Evolutionary conservation across 2,888 invertebrate species (phyloP), one percentile per base, ranked within the genome.

Genomic region (Heteromurus nitidus): DNA sequence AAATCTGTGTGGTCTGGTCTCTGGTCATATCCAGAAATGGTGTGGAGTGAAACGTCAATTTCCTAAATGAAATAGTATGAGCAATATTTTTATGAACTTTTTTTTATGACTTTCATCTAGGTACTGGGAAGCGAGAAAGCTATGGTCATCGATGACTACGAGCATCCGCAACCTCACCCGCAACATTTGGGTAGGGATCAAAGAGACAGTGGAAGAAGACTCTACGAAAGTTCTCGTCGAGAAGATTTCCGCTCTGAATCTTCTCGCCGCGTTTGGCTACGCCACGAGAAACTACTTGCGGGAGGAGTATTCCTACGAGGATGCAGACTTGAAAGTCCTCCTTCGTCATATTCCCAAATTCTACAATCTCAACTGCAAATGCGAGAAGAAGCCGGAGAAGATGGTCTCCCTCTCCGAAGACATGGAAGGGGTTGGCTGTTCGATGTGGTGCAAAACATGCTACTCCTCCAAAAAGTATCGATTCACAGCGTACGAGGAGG

Each of bases 301-400:
- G 24, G 84, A 84, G 18, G 85, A 85, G 50, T 85, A 85, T 64
- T 84, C 85, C 3, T 83, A 84, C 42, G 85, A 85, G 18, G 82
- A 84, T 28, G 72, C 68, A n/a, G 85, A 84, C 55, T 65, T 85
- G 65, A 82, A 84, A 47, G 58, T 83, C 20, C 65, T 84, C 13
- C 77, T 85, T 11, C 80, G 77, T 55, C 85, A 85, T 73, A 58
- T 85, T 20, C 85, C 83, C 18, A 72, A 76, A 31, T 82, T 85
- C 65, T 75, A 77, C 53, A 82, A 81, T 36, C 62, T 76, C 16
- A 81, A 82, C 22, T 85, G 84, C 3, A 74, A 73, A 62, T 76
- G 76, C 44, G 28, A 20, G 30, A 65, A 75, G 16, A 30, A 22
- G 26, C 9, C 30, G 20, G 18, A 28, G n/a, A 62, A 30, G 42